A percentile compares a stretch with the other conserved stretches of the same genome.
phyloP scores from a whole-genome alignment of 2,797 vertebrate species.

The Anolis apletophallus region DNA sequence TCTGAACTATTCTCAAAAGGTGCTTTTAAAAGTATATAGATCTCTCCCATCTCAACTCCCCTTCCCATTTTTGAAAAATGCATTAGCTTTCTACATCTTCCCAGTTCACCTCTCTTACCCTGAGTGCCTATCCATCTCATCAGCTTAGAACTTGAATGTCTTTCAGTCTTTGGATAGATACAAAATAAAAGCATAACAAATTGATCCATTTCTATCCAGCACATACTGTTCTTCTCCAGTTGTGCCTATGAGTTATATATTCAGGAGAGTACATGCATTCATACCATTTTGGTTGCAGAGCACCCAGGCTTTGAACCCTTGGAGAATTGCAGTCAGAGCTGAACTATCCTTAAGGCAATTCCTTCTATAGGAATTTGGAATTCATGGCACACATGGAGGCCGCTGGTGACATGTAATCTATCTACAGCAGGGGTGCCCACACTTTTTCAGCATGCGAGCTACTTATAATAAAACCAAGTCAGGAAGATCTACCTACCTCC shows the following conservation, averaged over 20 bases:
- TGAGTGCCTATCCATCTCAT: neutral
- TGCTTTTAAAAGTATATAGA: neutral
- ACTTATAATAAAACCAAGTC: too few species aligned
- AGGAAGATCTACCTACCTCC: too few species aligned
- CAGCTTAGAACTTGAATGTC: neutral
- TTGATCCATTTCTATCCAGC: neutral
- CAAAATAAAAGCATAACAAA: neutral
- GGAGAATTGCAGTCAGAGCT: neutral
- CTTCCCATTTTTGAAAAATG: neutral
- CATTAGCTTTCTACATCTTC: neutral
- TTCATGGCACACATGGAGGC: neutral
- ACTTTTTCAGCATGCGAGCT: too few species aligned
- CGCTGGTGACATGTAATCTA: neutral
- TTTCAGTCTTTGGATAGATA: neutral
- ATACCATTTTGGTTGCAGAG: neutral
- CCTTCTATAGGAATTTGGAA: neutral
- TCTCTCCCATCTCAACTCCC: neutral
- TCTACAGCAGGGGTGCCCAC: too few species aligned
- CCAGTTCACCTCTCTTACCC: neutral
- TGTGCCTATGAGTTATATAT: neutral
- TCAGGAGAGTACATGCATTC: neutral
- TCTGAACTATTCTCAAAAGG: neutral
- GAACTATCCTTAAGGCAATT: neutral
- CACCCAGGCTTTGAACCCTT: neutral
- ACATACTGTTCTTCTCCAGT: neutral